phyloP scores from a whole-genome alignment of 1,140 invertebrate species.

The Magallana ariakensis region DNA sequence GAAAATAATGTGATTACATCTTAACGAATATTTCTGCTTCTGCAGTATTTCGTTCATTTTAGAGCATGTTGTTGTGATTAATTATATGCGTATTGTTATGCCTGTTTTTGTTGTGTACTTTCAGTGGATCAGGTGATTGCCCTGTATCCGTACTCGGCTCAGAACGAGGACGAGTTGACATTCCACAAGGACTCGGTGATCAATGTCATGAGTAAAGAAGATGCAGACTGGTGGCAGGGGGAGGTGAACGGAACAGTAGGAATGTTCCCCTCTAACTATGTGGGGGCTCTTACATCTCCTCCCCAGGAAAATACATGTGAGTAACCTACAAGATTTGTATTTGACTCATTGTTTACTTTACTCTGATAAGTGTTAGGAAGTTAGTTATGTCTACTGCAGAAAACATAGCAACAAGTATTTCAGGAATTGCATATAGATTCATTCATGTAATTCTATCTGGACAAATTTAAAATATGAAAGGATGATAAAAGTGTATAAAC shows the following conservation, averaged over 20 bases:
- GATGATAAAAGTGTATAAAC: too few species aligned
- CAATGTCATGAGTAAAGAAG: conserved; percentile 92
- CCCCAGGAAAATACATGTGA: conserved; percentile 68
- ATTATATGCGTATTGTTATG: neutral
- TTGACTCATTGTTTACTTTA: too few species aligned
- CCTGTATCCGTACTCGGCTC: conserved; percentile 93
- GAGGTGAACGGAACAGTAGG: conserved; percentile 87
- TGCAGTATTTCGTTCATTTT: too few species aligned
- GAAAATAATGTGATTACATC: too few species aligned
- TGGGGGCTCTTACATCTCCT: conserved; percentile 67
- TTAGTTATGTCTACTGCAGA: too few species aligned
- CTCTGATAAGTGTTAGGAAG: too few species aligned
- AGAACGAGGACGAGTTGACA: conserved; percentile 95
- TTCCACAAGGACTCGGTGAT: conserved; percentile 97
- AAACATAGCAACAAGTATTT: too few species aligned
- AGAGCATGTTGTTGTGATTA: too few species aligned
- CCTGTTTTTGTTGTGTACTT: neutral
- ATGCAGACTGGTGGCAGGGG: conserved; percentile 97
- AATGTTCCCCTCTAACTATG: conserved; percentile 80
- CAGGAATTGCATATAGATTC: neutral
- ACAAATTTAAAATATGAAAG: too few species aligned
- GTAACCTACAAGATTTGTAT: conserved; percentile 45
- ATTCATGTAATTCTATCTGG: neutral
- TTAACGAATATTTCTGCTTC: too few species aligned
- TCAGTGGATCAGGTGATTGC: conserved; percentile 93